Base-by-base conservation (phyloP, 2,888 invertebrate species). In the Molorchus minor region DNA sequence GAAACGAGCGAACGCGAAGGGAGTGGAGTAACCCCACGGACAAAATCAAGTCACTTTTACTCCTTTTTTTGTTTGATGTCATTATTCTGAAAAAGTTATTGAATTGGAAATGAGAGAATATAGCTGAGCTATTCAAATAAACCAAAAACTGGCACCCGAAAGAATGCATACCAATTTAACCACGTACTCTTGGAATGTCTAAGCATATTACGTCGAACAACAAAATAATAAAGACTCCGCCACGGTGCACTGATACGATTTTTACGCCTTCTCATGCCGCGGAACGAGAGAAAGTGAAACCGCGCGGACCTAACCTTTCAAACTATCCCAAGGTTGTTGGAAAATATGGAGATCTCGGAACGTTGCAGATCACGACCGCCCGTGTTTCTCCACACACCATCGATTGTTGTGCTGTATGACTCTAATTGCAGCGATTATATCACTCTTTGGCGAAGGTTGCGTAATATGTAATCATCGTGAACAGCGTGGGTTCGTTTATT, bases 201-300 rank as follows among this genome's bases (percentile, higher is more conserved):
- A 2, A 20, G 36, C 36, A 36, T 36, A 49, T 36, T 8, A 46
- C 12, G 33, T 36, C 33, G 33, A 35, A 47, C 29, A 38, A 35
- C 25, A 30, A 45, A 15, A 25, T 49, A 38, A 21, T 38, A 38
- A 38, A 19, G 12, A 30, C n/a, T n/a, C 38, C 21, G 25, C 36
- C 38, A 40, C 21, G 20, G 49, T 35, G 38, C 36, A 35, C 38
- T 29, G 49, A 49, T 49, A 21, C 49, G 38, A 49, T 49, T 64
- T 64, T 64, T 56, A 64, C 64, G 64, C 64, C 61, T 64, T 51
- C 56, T 61, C 46, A 44, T 53, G 53, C 52, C 51, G 46, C 49
- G 51, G 56, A 46, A 54, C 44, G 19, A 64, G 58, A 61, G 64
- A 64, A 64, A 64, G 64, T 61, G 56, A 58, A 58, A 58, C 53